Conservation (phyloP, 92 coral and sea anemone genomes). For the Epizoanthus stellaris region DNA sequence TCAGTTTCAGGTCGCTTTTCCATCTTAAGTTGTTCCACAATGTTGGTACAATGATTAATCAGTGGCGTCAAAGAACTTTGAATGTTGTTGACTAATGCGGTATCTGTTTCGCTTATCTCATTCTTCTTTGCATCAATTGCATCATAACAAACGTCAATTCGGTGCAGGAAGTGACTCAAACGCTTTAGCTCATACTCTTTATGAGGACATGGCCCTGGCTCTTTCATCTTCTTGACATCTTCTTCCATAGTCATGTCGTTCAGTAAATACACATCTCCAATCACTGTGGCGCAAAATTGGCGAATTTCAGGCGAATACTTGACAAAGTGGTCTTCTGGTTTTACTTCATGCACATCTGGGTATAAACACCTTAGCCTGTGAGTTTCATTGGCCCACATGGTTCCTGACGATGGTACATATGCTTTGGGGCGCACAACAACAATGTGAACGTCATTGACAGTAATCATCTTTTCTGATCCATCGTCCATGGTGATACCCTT, state of each 20-base stretch:
- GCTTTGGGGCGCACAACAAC: constrained; percentile 30
- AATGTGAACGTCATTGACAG: not conserved
- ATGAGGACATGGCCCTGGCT: constrained; percentile 41
- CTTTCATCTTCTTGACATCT: constrained; percentile 33
- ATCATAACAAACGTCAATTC: constrained; percentile 28
- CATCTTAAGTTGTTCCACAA: constrained; percentile 48
- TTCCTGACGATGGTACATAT: constrained; percentile 27
- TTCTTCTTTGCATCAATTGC: constrained; percentile 37
- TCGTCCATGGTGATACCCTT: not conserved
- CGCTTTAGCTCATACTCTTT: constrained; percentile 38
- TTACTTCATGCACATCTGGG: constrained; percentile 30
- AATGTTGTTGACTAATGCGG: constrained; percentile 45
- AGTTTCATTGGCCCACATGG: constrained; percentile 45
- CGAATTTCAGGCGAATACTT: too few relatives aligned
- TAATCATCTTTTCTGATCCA: too few relatives aligned
- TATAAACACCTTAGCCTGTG: constrained; percentile 14
- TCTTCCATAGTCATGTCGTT: constrained; percentile 51
- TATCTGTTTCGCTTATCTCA: constrained; percentile 33
- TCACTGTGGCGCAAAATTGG: constrained; percentile 37
- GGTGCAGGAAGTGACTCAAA: constrained; percentile 16
- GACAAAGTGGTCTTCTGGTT: too few relatives aligned
- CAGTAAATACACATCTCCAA: constrained; percentile 38
- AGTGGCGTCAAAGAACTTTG: constrained; percentile 37
- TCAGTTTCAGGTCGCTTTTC: constrained; percentile 40
- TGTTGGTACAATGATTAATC: constrained; percentile 31